Conservation (phyloP, 2,113 vertebrate genomes). For the Willisornis vidua region DNA sequence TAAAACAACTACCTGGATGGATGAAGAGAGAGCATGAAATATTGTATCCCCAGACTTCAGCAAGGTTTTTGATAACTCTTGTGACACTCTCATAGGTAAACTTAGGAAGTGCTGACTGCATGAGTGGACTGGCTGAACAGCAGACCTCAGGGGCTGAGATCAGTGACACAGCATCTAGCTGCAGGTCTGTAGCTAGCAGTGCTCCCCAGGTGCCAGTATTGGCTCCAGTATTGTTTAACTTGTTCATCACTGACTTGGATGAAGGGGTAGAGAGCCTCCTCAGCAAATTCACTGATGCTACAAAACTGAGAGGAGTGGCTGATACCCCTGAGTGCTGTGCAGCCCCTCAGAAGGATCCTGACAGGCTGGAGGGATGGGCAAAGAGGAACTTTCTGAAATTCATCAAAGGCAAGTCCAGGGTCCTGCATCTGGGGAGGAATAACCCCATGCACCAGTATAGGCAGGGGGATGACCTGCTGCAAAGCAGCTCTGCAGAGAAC, state of each 20-base stretch:
- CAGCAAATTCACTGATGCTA: background rate
- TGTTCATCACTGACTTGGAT: background rate
- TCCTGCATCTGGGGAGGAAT: background rate
- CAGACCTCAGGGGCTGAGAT: background rate
- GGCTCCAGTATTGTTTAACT: background rate
- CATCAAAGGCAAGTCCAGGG: background rate
- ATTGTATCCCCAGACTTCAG: background rate
- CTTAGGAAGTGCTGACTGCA: background rate
- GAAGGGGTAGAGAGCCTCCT: background rate
- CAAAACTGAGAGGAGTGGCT: background rate
- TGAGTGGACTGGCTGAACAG: background rate
- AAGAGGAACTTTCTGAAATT: background rate
- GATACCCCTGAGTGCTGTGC: rapidly evolving
- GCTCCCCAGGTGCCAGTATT: background rate
- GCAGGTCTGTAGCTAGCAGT: background rate
- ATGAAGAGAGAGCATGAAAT: background rate
- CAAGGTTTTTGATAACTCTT: background rate
- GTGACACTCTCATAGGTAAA: background rate
- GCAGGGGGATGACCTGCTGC: background rate
- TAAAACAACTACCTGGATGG: background rate
- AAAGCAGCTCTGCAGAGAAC: background rate
- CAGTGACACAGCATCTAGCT: background rate
- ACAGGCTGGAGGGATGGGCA: background rate
- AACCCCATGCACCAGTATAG: background rate
- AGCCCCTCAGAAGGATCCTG: background rate